Base-by-base conservation (phyloP, 2,888 invertebrate species). In the Troides aeacus region DNA sequence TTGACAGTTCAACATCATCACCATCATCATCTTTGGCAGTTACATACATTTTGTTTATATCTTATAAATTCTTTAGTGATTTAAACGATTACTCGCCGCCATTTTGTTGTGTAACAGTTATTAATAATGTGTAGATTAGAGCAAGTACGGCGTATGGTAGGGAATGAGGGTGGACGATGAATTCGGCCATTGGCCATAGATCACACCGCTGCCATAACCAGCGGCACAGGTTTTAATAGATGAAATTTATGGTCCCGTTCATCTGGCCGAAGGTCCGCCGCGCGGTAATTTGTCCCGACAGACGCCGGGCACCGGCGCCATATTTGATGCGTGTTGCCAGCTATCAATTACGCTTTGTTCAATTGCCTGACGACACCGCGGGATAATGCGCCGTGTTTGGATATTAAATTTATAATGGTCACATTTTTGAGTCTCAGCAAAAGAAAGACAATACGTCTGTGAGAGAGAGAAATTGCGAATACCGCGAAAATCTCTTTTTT, bases 181-280 rank as follows among this genome's bases (percentile, higher is more conserved):
- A 50, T 50, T 50, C 68, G 46, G 58, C 64, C 57, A 57, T n/a
- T 42, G 57, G 12, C n/a, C 24, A 65, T 65, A 69, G 58, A 53
- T 66, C 53, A 69, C 53, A 50, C n/a, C 62, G 30, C 36, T 58
- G 63, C 73, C 75, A 75, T 75, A 74, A 74, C 67, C 74, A 72
- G 69, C 42, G 73, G 72, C 73, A 69, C 77, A 81, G 83, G 86
- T 84, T 87, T 86, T 85, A 87, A 87, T 87, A 84, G 85, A 81
- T 79, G 81, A 86, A 88, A 89, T 89, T 89, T 88, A 89, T 81
- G 86, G 71, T 72, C 77, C 78, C 79, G 81, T 85, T 89, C 88
- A 89, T 88, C 89, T 87, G 88, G 87, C 80, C 84, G 85, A 83
- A 86, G 88, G 87, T 80, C 79, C 78, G 77, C 76, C 73, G 76